These are phyloP conservation scores for Cydia amplana DNA, from an alignment of 1,140 invertebrate genomes.

Conservation along the genomic window DNA sequence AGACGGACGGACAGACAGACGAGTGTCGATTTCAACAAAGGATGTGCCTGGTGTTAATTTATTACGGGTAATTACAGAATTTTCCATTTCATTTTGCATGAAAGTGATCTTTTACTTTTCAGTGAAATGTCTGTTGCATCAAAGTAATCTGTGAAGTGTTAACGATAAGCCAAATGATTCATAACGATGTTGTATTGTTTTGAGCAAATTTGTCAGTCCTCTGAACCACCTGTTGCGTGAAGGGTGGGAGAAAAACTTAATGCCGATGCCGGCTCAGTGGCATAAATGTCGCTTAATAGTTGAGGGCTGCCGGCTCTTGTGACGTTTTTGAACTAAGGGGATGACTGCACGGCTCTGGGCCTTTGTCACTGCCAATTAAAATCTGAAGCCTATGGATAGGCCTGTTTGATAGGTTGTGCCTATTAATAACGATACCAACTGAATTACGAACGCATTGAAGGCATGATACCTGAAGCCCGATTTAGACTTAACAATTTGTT, in stretches of 20 bases:
- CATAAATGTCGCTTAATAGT: neutral
- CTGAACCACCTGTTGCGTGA: constrained; percentile 64
- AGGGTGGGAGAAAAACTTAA: constrained; percentile 67
- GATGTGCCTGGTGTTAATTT: constrained; percentile 1
- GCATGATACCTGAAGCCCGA: too few species aligned
- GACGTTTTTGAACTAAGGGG: constrained; percentile 10
- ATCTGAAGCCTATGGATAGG: constrained; percentile 49
- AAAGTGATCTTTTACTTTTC: too few species aligned
- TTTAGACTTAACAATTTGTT: too few species aligned
- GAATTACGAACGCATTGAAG: neutral
- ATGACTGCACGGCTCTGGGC: constrained; percentile 36
- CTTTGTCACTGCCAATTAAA: constrained; percentile 59
- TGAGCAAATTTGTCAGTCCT: constrained; percentile 50
- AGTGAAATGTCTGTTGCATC: neutral
- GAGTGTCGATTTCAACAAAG: too few species aligned
- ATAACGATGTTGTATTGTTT: constrained; percentile 37
- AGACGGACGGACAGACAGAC: too few species aligned
- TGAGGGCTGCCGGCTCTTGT: neutral
- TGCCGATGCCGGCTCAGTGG: constrained; percentile 34
- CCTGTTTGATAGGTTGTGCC: neutral
- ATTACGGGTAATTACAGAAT: neutral
- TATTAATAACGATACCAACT: neutral
- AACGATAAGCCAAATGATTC: neutral
- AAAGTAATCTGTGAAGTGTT: constrained; percentile 18
- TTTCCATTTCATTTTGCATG: neutral